Evolutionary conservation across 2,113 vertebrate species (phyloP).

Genomic region (Melanerpes formicivorus): DNA sequence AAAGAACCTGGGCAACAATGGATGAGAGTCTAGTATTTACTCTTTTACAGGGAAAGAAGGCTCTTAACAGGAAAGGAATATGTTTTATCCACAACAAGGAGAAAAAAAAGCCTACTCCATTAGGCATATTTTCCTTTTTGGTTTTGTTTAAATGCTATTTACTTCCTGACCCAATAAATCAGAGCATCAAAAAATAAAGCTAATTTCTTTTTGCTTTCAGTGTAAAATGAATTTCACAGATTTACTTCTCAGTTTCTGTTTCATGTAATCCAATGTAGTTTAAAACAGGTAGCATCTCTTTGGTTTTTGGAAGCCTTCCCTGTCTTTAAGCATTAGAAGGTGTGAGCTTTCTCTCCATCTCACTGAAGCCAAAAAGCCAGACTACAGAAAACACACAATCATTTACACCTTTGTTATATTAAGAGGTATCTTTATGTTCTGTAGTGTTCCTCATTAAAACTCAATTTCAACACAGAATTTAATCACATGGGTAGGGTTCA

Average conservation of each 20-base stretch:
- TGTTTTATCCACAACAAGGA: conserved; percentile 20
- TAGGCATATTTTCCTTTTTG: neutral
- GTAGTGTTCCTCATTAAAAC: neutral
- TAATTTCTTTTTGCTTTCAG: conserved; percentile 19
- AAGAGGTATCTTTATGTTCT: neutral
- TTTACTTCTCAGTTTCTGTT: neutral
- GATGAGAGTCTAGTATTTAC: conserved; percentile 64
- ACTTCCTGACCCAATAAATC: neutral
- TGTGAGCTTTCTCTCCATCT: neutral
- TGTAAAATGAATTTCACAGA: neutral
- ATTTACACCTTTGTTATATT: neutral
- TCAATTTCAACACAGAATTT: neutral
- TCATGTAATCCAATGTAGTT: neutral
- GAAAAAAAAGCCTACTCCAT: neutral
- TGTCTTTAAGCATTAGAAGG: neutral
- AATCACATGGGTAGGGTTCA: neutral
- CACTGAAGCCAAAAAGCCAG: neutral
- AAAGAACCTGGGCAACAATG: conserved; percentile 76
- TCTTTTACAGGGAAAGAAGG: conserved; percentile 22
- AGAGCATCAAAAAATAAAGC: neutral
- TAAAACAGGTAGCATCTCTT: neutral
- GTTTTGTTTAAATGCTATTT: conserved; percentile 13
- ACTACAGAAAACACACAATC: neutral
- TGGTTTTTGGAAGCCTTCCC: neutral
- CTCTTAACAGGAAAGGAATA: conserved; percentile 19